Percentiles rank a stretch among this genome's conserved stretches.
phyloP scores from a whole-genome alignment of 1,140 invertebrate species.

The Drosophila malerkotliana region DNA sequence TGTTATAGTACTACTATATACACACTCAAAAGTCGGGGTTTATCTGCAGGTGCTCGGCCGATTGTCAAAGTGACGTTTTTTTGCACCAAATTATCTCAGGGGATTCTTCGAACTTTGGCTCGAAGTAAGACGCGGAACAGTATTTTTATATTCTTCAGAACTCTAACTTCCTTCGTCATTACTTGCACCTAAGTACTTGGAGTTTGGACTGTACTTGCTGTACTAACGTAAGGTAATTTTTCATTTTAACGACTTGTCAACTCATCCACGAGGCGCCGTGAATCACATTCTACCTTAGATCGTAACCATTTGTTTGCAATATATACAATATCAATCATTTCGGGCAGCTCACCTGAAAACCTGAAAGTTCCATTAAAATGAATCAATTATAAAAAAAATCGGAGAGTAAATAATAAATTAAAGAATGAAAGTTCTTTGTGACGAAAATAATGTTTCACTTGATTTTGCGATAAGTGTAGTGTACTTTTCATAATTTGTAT shows the following conservation, averaged over 20 bases:
- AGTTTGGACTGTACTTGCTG: slow-evolving; percentile 18
- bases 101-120: slow-evolving; percentile 65
- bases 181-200: not conserved
- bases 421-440: not conserved
- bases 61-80: slow-evolving; percentile 61
- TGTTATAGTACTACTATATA: slow-evolving; percentile 28
- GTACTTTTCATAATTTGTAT: no score
- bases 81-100: slow-evolving; percentile 59
- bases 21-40: slow-evolving; percentile 44
- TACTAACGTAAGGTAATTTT: slow-evolving; percentile 11
- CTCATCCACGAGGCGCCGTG: slow-evolving; percentile 21
- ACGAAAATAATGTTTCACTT: not conserved
- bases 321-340: slow-evolving; percentile 40
- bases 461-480: no score
- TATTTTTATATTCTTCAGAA: not conserved
- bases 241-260: slow-evolving; percentile 31
- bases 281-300: slow-evolving; percentile 25
- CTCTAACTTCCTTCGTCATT: not conserved
- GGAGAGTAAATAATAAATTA: not conserved
- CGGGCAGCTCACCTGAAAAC: slow-evolving; percentile 23
- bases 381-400: slow-evolving; percentile 28
- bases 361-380: slow-evolving; percentile 18
- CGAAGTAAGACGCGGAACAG: not conserved
- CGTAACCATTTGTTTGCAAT: not conserved
- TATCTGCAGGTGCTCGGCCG: slow-evolving; percentile 43